phyloP scores from a whole-genome alignment of 2,113 vertebrate genomes.

The Mastomys natalensis region DNA sequence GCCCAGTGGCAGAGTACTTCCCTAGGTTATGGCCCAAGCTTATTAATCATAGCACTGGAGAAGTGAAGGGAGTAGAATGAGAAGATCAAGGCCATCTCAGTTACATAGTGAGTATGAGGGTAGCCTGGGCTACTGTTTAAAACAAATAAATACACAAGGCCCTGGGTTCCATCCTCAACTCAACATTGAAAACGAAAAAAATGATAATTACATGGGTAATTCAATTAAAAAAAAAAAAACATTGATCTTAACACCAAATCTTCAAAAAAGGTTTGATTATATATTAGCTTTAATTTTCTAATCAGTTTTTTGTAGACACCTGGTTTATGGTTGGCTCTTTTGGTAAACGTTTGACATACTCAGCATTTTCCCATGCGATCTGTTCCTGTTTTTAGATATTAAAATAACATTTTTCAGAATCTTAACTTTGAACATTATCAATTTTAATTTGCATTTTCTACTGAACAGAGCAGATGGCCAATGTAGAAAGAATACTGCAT shows the following conservation, averaged over 20 bases:
- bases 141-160: background rate
- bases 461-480: slow-evolving; percentile 77
- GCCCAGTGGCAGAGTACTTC: background rate
- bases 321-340: slow-evolving; percentile 44
- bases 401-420: slow-evolving; percentile 75
- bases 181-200: background rate
- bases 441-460: slow-evolving; percentile 76
- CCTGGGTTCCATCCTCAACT: background rate
- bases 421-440: slow-evolving; percentile 64
- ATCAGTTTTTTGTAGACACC: slow-evolving; percentile 60
- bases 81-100: background rate
- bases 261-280: slow-evolving; percentile 49
- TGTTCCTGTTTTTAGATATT: slow-evolving; percentile 65
- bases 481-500: slow-evolving; percentile 67
- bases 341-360: slow-evolving; percentile 59
- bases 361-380: slow-evolving; percentile 48
- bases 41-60: background rate
- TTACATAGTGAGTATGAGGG: background rate
- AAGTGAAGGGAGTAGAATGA: background rate
- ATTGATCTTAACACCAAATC: slow-evolving; percentile 19
- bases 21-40: background rate
- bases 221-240: slow-evolving; percentile 54
- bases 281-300: slow-evolving; percentile 43
- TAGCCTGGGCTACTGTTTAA: background rate
- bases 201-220: slow-evolving; percentile 28